Conservation (phyloP, 2,888 invertebrate species). For the Polia nebulosa region DNA sequence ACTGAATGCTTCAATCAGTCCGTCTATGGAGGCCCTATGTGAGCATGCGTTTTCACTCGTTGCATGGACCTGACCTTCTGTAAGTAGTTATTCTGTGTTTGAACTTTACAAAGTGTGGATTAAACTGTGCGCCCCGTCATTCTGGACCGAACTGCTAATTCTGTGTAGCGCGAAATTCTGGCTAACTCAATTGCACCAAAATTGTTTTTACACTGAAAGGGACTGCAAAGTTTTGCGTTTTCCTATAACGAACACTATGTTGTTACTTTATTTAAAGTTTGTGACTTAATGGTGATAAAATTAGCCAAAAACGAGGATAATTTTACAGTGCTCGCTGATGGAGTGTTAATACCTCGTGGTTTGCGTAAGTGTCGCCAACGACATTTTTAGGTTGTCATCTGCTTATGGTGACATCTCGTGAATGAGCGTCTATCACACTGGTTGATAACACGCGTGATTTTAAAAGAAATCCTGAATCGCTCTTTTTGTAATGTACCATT, state of each 20-base stretch:
- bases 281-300: constrained; percentile 16
- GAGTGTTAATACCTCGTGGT: constrained; percentile 10
- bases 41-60: neutral
- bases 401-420: too few relatives aligned
- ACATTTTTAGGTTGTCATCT: constrained; percentile 26
- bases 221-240: constrained; percentile 42
- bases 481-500: too few relatives aligned
- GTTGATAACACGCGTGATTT: too few relatives aligned
- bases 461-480: too few relatives aligned
- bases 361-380: constrained; percentile 15
- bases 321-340: constrained; percentile 9
- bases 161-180: constrained; percentile 61
- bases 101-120: constrained; percentile 56
- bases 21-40: neutral
- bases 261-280: constrained; percentile 17
- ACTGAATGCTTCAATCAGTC: too few relatives aligned
- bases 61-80: constrained; percentile 2
- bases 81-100: neutral
- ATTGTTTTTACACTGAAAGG: constrained; percentile 72
- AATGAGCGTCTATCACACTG: too few relatives aligned
- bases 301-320: constrained; percentile 19
- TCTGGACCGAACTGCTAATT: constrained; percentile 52
- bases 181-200: constrained; percentile 70
- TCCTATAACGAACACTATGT: constrained; percentile 32
- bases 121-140: constrained; percentile 51